These are phyloP conservation scores for Lingula anatina DNA, from an alignment of 2,888 invertebrate species.

Conservation along the genomic window DNA sequence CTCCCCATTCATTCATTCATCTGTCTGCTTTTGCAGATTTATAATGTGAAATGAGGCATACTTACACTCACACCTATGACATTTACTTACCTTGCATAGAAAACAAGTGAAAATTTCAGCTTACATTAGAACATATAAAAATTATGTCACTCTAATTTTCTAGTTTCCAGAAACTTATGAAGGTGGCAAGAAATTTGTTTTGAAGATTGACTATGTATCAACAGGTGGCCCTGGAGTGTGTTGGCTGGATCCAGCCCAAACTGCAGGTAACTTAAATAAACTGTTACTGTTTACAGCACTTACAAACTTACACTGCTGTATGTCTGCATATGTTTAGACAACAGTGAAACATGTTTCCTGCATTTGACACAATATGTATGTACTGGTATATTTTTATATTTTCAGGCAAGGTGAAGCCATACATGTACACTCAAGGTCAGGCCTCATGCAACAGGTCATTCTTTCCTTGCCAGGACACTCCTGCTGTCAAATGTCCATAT, in stretches of 20 bases:
- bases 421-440: constrained; percentile 23
- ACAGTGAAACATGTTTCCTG: not conserved
- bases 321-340: not conserved
- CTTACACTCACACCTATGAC: no score
- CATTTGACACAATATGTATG: not conserved
- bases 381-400: not conserved
- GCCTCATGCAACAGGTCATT: constrained; percentile 19
- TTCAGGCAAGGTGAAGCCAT: constrained; percentile 17
- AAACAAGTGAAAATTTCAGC: no score
- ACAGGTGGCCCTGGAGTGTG: constrained; percentile 17
- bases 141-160: no score
- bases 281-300: not conserved
- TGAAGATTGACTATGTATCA: constrained; percentile 9
- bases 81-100: no score
- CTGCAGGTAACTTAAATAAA: constrained; percentile 16
- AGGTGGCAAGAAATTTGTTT: constrained; percentile 9
- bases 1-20: no score
- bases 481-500: constrained; percentile 20
- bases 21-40: no score
- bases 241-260: constrained; percentile 22
- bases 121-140: no score
- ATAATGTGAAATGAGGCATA: no score
- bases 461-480: constrained; percentile 26
- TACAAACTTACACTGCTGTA: not conserved
- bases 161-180: constrained; percentile 10